phyloP scores from a whole-genome alignment of 2,888 invertebrate genomes.

The Drosophila ezoana region DNA sequence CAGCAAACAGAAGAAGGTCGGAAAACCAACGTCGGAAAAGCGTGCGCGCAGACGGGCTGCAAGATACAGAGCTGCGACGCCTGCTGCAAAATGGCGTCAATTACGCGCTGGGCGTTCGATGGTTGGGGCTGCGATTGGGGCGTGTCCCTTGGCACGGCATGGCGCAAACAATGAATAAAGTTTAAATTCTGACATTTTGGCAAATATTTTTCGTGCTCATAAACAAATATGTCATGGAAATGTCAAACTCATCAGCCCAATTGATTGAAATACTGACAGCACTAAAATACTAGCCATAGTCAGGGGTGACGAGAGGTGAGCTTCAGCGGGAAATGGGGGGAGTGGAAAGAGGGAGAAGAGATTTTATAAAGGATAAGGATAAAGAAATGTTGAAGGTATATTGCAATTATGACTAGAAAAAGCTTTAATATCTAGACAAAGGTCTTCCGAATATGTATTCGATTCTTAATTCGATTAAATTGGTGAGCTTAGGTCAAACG shows the following conservation, averaged over 20 bases:
- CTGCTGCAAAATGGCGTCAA: conserved; percentile 70
- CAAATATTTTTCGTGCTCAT: conserved; percentile 76
- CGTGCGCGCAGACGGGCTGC: conserved; percentile 61
- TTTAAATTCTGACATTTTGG: conserved; percentile 81
- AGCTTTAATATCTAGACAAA: not conserved
- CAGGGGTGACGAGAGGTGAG: not conserved
- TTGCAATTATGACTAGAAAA: conserved; percentile 10
- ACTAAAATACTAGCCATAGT: conserved; percentile 27
- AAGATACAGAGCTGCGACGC: conserved; percentile 37
- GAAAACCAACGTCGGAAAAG: conserved; percentile 54
- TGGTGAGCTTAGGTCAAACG: no score
- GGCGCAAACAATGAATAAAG: conserved; percentile 68
- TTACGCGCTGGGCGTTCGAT: conserved; percentile 55
- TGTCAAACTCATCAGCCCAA: conserved; percentile 76
- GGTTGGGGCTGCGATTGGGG: conserved; percentile 39
- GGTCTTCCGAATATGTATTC: no score
- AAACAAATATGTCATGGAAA: conserved; percentile 80
- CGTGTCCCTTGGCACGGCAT: conserved; percentile 74
- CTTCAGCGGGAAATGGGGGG: no score
- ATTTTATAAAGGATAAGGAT: not conserved
- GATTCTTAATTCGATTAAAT: no score
- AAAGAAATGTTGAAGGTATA: not conserved
- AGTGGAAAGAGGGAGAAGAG: not conserved
- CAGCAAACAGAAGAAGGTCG: conserved; percentile 37
- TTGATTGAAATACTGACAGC: conserved; percentile 77